A percentile compares a stretch with the other conserved stretches of the same genome.
phyloP scores from a whole-genome alignment of 2,113 vertebrate genomes.

The Panurus biarmicus region DNA sequence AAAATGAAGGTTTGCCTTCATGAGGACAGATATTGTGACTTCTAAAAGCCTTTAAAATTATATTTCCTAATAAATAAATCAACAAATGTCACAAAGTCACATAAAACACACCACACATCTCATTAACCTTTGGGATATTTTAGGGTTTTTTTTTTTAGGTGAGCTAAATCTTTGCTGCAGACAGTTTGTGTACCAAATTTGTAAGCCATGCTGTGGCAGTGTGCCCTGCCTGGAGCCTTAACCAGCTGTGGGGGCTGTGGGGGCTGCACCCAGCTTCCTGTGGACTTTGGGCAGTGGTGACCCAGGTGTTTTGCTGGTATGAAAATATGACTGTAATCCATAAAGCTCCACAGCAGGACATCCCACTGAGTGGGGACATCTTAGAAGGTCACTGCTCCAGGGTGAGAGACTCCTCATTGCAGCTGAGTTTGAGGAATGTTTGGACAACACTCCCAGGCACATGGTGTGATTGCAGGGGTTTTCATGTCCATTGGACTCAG shows the following conservation, averaged over 20 bases:
- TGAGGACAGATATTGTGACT: background rate
- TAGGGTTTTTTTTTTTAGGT: background rate
- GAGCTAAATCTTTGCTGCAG: background rate
- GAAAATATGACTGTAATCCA: background rate
- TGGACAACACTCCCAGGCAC: fast-evolving
- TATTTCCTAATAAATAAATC: constrained; percentile 18
- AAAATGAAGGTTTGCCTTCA: constrained; percentile 6
- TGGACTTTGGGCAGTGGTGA: background rate
- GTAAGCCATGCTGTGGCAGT: background rate
- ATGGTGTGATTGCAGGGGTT: background rate
- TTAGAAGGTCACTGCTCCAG: background rate
- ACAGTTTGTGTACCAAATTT: background rate
- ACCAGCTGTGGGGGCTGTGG: background rate
- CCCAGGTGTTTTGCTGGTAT: background rate
- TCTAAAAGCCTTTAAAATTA: background rate
- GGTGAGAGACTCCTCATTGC: fast-evolving
- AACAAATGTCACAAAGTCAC: background rate
- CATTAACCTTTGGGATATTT: background rate
- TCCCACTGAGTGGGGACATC: background rate
- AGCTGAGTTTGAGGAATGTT: background rate
- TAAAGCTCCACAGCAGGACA: fast-evolving
- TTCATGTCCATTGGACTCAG: fast-evolving
- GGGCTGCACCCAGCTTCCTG: background rate
- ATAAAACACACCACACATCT: background rate
- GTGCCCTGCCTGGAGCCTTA: background rate